Conservation (phyloP, 2,113 vertebrate species). For the Grallaria varia region DNA sequence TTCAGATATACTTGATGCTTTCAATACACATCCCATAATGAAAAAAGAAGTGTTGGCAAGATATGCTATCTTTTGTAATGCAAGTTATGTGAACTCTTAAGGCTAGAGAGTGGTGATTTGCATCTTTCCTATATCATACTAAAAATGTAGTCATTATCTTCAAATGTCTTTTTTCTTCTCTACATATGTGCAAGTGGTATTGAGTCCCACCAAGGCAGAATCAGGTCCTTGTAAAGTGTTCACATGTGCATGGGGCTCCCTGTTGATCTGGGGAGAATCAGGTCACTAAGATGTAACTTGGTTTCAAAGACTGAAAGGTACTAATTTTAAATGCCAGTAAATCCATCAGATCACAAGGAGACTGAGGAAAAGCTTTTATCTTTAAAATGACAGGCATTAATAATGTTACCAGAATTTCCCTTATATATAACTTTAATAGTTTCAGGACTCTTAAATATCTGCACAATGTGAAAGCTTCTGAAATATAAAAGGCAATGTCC, state of each 20-base stretch:
- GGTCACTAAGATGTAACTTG: constrained; percentile 48
- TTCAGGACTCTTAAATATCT: constrained; percentile 3
- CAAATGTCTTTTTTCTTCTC: neutral
- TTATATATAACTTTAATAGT: constrained; percentile 39
- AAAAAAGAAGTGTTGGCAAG: neutral
- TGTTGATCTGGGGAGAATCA: constrained; percentile 48
- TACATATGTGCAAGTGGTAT: accelerated
- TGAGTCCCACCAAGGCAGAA: neutral
- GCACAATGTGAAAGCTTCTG: constrained; percentile 15
- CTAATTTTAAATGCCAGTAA: constrained; percentile 66
- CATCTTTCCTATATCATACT: neutral
- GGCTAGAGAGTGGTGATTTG: neutral
- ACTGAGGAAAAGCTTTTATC: constrained; percentile 66
- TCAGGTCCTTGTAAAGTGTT: neutral
- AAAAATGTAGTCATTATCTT: neutral
- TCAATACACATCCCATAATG: neutral
- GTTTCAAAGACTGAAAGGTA: constrained; percentile 67
- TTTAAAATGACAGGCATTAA: constrained; percentile 67
- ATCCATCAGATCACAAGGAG: constrained; percentile 63
- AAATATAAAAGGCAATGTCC: constrained; percentile 33
- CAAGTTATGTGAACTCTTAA: neutral
- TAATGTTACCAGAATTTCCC: constrained; percentile 55
- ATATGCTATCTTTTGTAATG: neutral
- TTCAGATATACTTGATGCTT: neutral
- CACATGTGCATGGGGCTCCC: neutral